Conservation (phyloP, 2,113 vertebrate genomes). For the Gallinago jamesoni region DNA sequence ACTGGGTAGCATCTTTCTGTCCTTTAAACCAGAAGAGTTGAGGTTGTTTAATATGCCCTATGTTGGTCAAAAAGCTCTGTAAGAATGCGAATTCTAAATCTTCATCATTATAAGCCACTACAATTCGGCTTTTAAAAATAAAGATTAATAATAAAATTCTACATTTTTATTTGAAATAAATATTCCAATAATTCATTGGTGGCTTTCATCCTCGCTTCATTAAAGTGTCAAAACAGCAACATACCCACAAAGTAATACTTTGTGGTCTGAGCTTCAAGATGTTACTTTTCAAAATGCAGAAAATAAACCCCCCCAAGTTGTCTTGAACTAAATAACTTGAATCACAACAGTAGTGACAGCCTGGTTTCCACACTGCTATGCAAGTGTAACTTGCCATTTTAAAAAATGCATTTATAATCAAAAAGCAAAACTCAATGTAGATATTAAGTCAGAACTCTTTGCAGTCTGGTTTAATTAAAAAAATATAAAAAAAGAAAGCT, state of each 20-base stretch:
- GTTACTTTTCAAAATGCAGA: background rate
- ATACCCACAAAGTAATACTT: background rate
- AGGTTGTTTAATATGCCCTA: background rate
- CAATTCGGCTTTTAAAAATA: background rate
- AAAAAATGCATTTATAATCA: background rate
- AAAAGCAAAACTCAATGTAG: background rate
- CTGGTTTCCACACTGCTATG: background rate
- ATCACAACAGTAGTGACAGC: background rate
- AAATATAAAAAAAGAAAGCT: background rate
- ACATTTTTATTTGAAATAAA: background rate
- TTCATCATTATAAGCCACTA: background rate
- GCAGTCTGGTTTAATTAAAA: background rate
- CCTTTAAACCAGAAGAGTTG: background rate
- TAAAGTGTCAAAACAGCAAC: constrained; percentile 11
- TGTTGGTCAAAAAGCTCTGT: background rate
- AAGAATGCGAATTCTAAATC: background rate
- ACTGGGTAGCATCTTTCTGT: background rate
- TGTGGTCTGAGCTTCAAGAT: background rate
- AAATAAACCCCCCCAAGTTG: background rate
- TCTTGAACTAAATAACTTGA: background rate
- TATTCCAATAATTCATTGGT: background rate
- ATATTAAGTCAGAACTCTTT: background rate
- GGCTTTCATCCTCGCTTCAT: background rate
- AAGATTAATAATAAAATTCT: background rate
- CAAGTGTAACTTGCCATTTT: background rate